These are phyloP conservation scores for Coluber constrictor DNA, from an alignment of 2,797 vertebrate species.

Conservation along the genomic window DNA sequence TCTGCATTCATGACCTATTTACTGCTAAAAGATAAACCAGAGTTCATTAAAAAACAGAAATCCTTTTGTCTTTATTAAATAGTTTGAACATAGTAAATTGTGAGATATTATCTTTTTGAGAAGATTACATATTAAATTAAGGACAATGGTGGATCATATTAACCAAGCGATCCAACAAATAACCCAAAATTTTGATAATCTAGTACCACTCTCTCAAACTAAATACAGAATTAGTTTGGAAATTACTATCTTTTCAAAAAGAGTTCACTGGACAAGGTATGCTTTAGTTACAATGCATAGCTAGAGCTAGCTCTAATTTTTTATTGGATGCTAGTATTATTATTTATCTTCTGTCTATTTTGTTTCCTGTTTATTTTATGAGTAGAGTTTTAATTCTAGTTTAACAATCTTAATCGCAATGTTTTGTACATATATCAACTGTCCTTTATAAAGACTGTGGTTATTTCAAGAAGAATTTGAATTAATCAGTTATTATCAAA, in stretches of 20 bases:
- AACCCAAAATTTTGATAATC: neutral
- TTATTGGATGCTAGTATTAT: neutral
- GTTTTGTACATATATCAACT: neutral
- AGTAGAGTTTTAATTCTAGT: neutral
- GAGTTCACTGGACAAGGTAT: neutral
- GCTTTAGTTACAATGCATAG: neutral
- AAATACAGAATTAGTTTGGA: neutral
- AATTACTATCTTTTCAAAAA: neutral
- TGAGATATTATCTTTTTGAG: neutral
- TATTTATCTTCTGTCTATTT: neutral
- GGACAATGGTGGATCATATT: neutral
- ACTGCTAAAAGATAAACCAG: neutral
- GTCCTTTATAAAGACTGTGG: neutral
- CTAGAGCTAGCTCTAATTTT: neutral
- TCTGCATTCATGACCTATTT: neutral
- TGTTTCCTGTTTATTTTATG: neutral
- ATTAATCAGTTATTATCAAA: neutral
- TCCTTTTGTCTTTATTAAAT: neutral
- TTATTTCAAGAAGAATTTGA: neutral
- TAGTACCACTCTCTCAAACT: neutral
- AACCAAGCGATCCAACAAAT: neutral
- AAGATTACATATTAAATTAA: neutral
- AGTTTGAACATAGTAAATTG: neutral
- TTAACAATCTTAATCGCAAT: neutral
- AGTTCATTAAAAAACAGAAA: neutral